phyloP scores from a whole-genome alignment of 2,888 invertebrate genomes.

The Dermolepida albohirtum region DNA sequence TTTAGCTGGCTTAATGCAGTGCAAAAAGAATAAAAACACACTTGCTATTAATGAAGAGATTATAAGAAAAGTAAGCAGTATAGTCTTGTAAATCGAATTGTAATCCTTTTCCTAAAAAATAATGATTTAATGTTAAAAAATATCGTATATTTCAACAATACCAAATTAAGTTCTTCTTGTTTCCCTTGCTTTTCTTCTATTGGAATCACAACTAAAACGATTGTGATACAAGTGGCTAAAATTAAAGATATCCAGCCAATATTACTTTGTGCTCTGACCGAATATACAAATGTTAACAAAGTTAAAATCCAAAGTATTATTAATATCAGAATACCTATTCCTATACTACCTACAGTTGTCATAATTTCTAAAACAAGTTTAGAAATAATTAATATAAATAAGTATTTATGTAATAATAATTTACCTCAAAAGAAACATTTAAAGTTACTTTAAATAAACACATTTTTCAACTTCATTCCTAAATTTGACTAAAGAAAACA shows the following conservation, averaged over 20 bases:
- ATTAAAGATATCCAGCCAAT: constrained; percentile 72
- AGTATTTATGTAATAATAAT: no score
- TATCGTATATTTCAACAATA: constrained; percentile 4
- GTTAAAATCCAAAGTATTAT: constrained; percentile 74
- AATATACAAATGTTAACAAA: constrained; percentile 73
- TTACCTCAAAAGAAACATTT: no score
- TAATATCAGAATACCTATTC: constrained; percentile 76
- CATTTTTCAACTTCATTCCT: no score
- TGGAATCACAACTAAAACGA: constrained; percentile 73
- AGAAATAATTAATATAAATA: no score
- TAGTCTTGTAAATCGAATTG: constrained; percentile 67
- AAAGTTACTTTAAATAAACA: no score
- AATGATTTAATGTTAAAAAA: constrained; percentile 14
- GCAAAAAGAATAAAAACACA: constrained; percentile 65
- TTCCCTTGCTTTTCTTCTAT: constrained; percentile 54
- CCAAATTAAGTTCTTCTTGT: constrained; percentile 8
- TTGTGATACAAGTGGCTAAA: constrained; percentile 69
- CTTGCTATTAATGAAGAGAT: constrained; percentile 65
- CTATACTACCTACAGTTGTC: constrained; percentile 65
- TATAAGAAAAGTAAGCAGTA: constrained; percentile 64
- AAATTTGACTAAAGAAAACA: no score
- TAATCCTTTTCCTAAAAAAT: constrained; percentile 69
- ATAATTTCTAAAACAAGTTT: constrained; percentile 39
- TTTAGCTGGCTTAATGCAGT: constrained; percentile 66
- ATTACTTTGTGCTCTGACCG: constrained; percentile 74